Conservation (phyloP, 2,888 invertebrate species). For the Drosophila borealis region DNA sequence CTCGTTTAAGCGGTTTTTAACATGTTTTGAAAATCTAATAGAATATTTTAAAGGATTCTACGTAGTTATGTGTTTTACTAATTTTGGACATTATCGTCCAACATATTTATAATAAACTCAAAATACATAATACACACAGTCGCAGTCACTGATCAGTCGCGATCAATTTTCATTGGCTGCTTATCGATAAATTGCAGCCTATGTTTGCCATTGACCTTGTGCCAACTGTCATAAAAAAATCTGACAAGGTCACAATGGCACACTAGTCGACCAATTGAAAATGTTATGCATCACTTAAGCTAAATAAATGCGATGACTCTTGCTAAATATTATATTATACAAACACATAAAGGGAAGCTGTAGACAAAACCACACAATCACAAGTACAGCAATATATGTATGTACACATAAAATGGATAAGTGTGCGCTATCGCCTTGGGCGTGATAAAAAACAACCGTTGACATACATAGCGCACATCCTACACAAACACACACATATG, state of each 20-base stretch:
- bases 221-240: constrained; percentile 8
- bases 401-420: constrained; percentile 36
- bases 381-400: not conserved
- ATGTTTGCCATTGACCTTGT: constrained; percentile 35
- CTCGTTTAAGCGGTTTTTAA: too few species aligned
- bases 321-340: constrained; percentile 34
- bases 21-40: too few species aligned
- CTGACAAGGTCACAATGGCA: constrained; percentile 28
- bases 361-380: constrained; percentile 7
- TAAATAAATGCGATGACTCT: constrained; percentile 37
- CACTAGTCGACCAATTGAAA: constrained; percentile 30
- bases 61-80: too few species aligned
- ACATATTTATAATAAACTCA: too few species aligned
- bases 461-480: constrained; percentile 54
- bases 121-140: too few species aligned
- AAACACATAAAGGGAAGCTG: constrained; percentile 40
- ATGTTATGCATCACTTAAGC: constrained; percentile 22
- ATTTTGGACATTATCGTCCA: too few species aligned
- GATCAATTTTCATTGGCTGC: constrained; percentile 30
- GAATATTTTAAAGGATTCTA: too few species aligned
- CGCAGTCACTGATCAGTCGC: not conserved
- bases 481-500: not conserved
- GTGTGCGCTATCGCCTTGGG: constrained; percentile 64
- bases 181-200: constrained; percentile 42
- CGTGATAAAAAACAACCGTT: constrained; percentile 63